phyloP scores from a whole-genome alignment of 2,797 vertebrate genomes.

The Hirundo rustica region DNA sequence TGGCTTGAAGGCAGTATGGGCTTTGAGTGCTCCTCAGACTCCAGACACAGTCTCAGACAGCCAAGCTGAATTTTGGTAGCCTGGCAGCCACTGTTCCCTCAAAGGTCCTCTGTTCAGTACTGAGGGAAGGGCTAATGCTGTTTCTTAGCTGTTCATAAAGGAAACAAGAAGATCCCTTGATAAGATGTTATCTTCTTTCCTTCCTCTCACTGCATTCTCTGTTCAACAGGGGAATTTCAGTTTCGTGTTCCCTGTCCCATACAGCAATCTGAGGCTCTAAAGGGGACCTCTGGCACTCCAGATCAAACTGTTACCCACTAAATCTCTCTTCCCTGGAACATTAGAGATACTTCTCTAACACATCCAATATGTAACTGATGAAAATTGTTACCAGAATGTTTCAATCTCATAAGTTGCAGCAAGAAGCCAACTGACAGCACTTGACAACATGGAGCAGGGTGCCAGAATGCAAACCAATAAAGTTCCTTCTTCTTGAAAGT shows the following conservation, averaged over 20 bases:
- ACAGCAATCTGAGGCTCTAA: background rate
- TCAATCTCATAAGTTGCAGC: conserved; percentile 30
- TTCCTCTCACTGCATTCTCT: conserved; percentile 33
- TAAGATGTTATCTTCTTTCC: conserved; percentile 50
- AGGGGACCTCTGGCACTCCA: background rate
- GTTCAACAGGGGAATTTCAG: background rate
- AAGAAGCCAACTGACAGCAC: conserved; percentile 57
- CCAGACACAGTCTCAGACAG: background rate
- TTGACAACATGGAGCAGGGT: conserved; percentile 23
- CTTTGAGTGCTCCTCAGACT: background rate
- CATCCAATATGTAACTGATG: background rate
- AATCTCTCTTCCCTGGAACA: background rate
- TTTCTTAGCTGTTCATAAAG: conserved; percentile 26
- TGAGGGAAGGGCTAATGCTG: background rate
- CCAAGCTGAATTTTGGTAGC: background rate
- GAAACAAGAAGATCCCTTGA: conserved; percentile 47
- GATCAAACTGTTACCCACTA: background rate
- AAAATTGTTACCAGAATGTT: conserved; percentile 49
- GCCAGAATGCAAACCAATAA: conserved; percentile 55
- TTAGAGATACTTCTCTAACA: background rate
- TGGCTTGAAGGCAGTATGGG: background rate
- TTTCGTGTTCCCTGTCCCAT: background rate
- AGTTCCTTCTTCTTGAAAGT: conserved; percentile 41
- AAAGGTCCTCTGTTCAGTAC: background rate
- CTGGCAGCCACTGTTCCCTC: background rate